Percentiles rank a stretch among this genome's conserved stretches.
These are phyloP conservation scores for Pavo muticus DNA, from an alignment of 2,113 vertebrate genomes.

Conservation along the genomic window DNA sequence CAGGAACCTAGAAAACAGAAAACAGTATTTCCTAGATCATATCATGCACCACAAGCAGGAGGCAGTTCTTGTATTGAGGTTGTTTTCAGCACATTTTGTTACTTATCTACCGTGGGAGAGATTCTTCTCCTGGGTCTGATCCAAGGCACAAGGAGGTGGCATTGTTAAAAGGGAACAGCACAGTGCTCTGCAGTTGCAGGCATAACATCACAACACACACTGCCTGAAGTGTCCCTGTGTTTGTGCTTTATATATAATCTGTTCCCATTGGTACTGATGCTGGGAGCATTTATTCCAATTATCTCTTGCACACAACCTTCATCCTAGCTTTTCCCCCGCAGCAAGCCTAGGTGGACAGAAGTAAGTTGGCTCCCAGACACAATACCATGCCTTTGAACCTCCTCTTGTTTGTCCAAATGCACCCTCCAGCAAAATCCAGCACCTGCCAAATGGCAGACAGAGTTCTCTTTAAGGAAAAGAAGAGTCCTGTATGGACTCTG, in stretches of 20 bases:
- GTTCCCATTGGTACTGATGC: not conserved
- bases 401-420: not conserved
- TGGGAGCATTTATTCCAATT: not conserved
- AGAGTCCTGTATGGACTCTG: not conserved
- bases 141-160: not conserved
- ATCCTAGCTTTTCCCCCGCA: not conserved
- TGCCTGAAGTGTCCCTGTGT: not conserved
- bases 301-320: not conserved
- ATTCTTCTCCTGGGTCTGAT: not conserved
- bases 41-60: not conserved
- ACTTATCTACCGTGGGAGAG: not conserved
- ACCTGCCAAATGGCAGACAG: not conserved
- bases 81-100: not conserved
- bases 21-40: not conserved
- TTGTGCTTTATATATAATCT: not conserved
- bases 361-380: not conserved
- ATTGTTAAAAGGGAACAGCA: not conserved
- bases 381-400: not conserved
- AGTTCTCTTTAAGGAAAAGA: not conserved
- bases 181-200: not conserved
- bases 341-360: not conserved
- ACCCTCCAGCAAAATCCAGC: not conserved
- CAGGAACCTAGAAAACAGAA: not conserved
- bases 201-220: not conserved
- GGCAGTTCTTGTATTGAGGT: rapidly evolving